Conservation (phyloP, 1,140 invertebrate species). For the Varroa destructor region DNA sequence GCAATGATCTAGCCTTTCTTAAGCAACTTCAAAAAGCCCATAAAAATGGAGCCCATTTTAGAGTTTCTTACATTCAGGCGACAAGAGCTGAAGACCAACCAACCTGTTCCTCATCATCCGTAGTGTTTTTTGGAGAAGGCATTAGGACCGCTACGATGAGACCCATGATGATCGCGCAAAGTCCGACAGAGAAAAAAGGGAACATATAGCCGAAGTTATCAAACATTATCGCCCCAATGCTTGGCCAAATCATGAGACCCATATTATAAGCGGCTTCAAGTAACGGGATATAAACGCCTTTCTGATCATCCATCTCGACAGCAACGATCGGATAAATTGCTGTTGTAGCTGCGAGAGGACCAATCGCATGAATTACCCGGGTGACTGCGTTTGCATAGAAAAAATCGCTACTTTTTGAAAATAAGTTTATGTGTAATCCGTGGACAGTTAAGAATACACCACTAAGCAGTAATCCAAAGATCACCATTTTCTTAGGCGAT, state of each 20-base stretch:
- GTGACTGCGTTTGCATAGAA: conserved; percentile 14
- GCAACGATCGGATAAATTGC: conserved; percentile 17
- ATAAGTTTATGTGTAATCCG: neutral
- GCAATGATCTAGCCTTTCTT: no score
- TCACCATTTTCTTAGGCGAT: conserved; percentile 3
- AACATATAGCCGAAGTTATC: conserved; percentile 15
- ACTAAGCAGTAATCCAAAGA: conserved; percentile 2
- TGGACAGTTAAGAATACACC: neutral
- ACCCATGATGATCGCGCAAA: neutral
- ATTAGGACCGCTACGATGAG: neutral
- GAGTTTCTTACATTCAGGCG: no score
- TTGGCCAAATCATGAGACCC: conserved; percentile 20
- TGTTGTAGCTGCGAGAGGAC: conserved; percentile 7
- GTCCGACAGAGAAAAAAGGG: neutral
- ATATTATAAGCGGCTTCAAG: conserved; percentile 1
- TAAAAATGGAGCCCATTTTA: no score
- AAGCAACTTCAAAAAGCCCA: no score
- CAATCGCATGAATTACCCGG: neutral
- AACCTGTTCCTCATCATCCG: neutral
- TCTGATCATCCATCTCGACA: neutral
- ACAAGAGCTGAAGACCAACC: no score
- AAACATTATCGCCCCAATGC: conserved; percentile 1
- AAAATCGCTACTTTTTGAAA: neutral
- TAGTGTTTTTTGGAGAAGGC: neutral
- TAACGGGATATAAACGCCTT: neutral